Evolutionary conservation across 2,797 vertebrate species (phyloP), one percentile per base, ranked within the genome.

Genomic region (Falco concolor): DNA sequence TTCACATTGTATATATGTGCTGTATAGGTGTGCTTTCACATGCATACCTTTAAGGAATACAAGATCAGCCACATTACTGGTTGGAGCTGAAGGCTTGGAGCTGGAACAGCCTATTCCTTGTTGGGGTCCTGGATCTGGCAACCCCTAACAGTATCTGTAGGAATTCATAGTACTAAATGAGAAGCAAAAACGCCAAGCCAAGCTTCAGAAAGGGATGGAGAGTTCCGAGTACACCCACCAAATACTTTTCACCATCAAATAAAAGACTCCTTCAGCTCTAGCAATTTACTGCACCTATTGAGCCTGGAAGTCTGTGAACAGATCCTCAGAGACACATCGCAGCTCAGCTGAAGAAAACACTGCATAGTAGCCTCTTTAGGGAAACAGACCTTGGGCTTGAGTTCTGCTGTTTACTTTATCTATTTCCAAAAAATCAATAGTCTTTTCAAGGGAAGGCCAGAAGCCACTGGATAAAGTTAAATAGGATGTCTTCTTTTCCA

Each of bases 21-120:
- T 23, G 7, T 23, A 20, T 42, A 23, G 1, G 0, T 30, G 59
- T n/a, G 9, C 45, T 53, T 56, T 28, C 8, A 12, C 21, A 8
- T 32, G 8, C 25, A 18, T 54, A 25, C 20, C 53, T 68, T 14
- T 2, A 2, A 27, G 22, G 19, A 53, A 49, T 16, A 6, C 28
- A 15, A 3, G 16, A 6, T 89, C 13, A 53, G 10, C 24, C 34
- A 13, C 1, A 4, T 6, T 56, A 16, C 20, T 52, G 10, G 6
- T 18, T 42, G 52, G 18, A 87, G n/a, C 30, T 28, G 38, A 15
- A 32, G 5, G 6, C 36, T 22, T 70, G 24, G 22, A 85, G 12
- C 13, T 45, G 53, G 44, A 67, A 17, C 9, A 59, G 15, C 32
- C 18, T 67, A 24, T 3, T 0, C 7, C 5, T 8, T 61, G 1